Base-by-base conservation (phyloP, 2,888 invertebrate species). In the Cheiracanthium punctorium region DNA sequence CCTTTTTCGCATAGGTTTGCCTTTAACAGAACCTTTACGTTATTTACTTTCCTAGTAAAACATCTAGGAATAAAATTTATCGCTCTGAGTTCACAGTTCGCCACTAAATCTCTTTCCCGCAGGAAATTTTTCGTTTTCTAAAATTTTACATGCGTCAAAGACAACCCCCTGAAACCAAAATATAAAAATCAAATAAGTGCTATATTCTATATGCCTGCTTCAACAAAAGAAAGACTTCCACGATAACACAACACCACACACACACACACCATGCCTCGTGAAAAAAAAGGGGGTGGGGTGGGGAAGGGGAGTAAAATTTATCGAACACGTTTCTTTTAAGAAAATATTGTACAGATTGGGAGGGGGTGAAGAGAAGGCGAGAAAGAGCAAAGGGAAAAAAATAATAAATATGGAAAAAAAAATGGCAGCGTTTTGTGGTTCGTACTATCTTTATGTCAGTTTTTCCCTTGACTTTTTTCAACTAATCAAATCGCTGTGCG, bases 371-470 rank as follows among this genome's bases (percentile, higher is more conserved):
- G 17, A 33, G 69, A 24, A 20, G 32, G 33, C 33, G 4, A n/a
- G 29, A n/a, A 30, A 28, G 72, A 67, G 69, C 10, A 17, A 29
- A 29, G 30, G n/a, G 72, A 67, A 74, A 74, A 70, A 67, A n/a
- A n/a, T n/a, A n/a, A n/a, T n/a, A n/a, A n/a, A n/a, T n/a, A n/a
- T n/a, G n/a, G n/a, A n/a, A n/a, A n/a, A n/a, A n/a, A n/a, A n/a
- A n/a, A n/a, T n/a, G n/a, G n/a, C n/a, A 79, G 37, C 70, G 73
- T 85, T 85, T 85, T 80, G 84, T 85, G 84, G 84, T 79, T 80
- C 58, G 70, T 85, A 79, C 84, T 85, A 85, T 85, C 84, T 85
- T 85, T 85, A 85, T 85, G 84, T 85, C 58, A 79, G 84, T 85
- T 85, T 85, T 70, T 79, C 73, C 65, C 79, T 72, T 58, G 37